A percentile compares a stretch with the other conserved stretches of the same genome.
Conservation (phyloP, 1,140 invertebrate species). For the Papilio xuthus region DNA sequence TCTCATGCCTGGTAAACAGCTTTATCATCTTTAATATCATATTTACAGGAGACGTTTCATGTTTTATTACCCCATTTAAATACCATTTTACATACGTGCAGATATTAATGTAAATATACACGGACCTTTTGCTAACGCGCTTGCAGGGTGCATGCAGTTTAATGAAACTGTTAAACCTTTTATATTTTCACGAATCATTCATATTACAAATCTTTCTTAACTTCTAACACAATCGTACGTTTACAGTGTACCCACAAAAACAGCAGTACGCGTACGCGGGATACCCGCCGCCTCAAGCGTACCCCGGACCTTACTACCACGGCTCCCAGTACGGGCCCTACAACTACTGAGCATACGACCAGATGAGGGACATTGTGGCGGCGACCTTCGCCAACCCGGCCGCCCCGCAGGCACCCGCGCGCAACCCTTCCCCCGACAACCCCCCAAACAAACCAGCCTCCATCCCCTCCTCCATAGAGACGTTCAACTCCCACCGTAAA, state of each 20-base stretch:
- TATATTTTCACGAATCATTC: not conserved
- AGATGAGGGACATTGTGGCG: conserved; percentile 77
- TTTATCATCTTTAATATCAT: conserved; percentile 43
- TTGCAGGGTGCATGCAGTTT: conserved; percentile 47
- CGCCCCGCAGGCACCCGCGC: conserved; percentile 74
- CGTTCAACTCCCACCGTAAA: conserved; percentile 70
- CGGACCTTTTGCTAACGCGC: conserved; percentile 24
- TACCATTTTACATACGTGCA: conserved; percentile 34
- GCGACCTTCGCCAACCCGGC: conserved; percentile 65
- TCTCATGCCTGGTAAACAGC: conserved; percentile 94
- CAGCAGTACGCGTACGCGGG: conserved; percentile 95
- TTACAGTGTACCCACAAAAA: conserved; percentile 95
- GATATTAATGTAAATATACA: conserved; percentile 31
- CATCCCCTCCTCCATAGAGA: conserved; percentile 53
- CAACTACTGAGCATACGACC: conserved; percentile 87
- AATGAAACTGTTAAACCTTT: conserved; percentile 40
- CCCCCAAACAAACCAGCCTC: conserved; percentile 46
- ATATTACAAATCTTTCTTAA: not conserved
- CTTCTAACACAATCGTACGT: conserved; percentile 9
- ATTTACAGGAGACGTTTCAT: conserved; percentile 14
- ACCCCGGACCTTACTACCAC: conserved; percentile 93
- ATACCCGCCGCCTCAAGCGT: conserved; percentile 88
- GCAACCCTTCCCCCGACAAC: conserved; percentile 61
- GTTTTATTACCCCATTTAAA: conserved; percentile 10
- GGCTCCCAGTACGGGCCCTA: conserved; percentile 96